These are phyloP conservation scores for Neosilurus hyrtlii DNA, from an alignment of 2,797 vertebrate genomes.

Conservation along the genomic window DNA sequence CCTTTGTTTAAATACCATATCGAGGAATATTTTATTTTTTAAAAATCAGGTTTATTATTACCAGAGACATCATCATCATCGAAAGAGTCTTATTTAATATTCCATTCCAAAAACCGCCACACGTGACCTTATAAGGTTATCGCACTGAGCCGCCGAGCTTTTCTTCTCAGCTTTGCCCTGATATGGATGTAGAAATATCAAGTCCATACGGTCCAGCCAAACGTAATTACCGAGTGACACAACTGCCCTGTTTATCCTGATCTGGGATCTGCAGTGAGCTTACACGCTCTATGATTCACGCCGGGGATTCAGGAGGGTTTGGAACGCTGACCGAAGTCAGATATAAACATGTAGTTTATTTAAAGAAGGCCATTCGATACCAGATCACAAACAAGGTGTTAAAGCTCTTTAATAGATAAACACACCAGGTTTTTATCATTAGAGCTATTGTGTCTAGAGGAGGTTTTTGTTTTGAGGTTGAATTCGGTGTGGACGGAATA, in stretches of 20 bases:
- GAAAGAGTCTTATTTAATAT: constrained; percentile 27
- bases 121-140: constrained; percentile 42
- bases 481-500: neutral
- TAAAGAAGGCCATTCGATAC: neutral
- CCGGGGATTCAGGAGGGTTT: neutral
- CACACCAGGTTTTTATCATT: neutral
- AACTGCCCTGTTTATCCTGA: constrained; percentile 55
- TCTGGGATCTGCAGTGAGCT: constrained; percentile 39
- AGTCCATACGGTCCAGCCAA: constrained; percentile 22
- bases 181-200: constrained; percentile 29
- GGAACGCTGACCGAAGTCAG: neutral
- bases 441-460: neutral
- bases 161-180: neutral
- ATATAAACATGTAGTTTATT: constrained; percentile 1
- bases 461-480: neutral
- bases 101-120: constrained; percentile 20
- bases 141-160: neutral
- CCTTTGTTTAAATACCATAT: neutral
- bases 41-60: too few relatives aligned
- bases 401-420: neutral
- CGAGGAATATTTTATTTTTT: too few relatives aligned
- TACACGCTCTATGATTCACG: constrained; percentile 46
- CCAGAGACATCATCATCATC: constrained; percentile 10
- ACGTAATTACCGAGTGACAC: constrained; percentile 55
- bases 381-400: neutral